Conservation (phyloP, 2,888 invertebrate genomes). For the Subacronicta megacephala region DNA sequence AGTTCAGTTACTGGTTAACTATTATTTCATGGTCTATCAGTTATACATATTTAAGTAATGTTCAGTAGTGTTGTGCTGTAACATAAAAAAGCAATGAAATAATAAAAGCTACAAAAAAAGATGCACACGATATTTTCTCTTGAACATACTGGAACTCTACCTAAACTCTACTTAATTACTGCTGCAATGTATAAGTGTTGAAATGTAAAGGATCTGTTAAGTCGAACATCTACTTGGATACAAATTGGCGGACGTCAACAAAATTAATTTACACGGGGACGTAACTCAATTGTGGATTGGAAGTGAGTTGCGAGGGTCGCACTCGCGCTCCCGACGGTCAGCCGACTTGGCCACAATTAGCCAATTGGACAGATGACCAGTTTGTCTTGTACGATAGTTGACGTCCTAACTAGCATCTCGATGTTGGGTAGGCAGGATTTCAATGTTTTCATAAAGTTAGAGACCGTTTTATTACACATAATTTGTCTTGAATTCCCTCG, state of each 20-base stretch:
- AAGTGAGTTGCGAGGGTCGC: conserved; percentile 29
- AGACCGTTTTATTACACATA: no score
- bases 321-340: conserved; percentile 33
- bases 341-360: conserved; percentile 23
- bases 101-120: no score
- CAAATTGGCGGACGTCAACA: conserved; percentile 33
- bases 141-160: no score
- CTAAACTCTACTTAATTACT: no score
- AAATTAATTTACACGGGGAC: conserved; percentile 42
- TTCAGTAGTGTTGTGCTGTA: no score
- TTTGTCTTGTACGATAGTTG: conserved; percentile 8
- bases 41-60: no score
- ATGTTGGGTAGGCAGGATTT: background rate
- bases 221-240: conserved; percentile 10
- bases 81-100: no score
- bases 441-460: background rate
- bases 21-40: no score
- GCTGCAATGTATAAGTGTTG: background rate
- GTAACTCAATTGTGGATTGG: conserved; percentile 40
- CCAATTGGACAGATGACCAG: conserved; percentile 20
- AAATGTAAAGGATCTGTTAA: conserved; percentile 15
- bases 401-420: background rate
- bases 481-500: no score
- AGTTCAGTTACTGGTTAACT: no score
- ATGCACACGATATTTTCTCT: no score